phyloP scores from a whole-genome alignment of 2,113 vertebrate genomes.

The Octodon degus region DNA sequence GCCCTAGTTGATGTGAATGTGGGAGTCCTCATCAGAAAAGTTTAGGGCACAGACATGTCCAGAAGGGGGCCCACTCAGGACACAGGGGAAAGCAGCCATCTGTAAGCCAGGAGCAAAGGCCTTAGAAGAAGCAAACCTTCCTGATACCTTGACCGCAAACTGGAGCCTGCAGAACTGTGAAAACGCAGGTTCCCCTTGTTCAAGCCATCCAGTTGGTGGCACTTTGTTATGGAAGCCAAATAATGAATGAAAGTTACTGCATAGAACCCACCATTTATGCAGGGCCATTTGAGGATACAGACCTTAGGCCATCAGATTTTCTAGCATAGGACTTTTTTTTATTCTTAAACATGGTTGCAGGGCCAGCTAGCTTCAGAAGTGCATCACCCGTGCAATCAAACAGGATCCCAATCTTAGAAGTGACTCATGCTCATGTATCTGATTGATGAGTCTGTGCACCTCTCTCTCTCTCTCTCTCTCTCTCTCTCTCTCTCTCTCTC shows the following conservation, averaged over 20 bases:
- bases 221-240: neutral
- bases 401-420: neutral
- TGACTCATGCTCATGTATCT: neutral
- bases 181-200: neutral
- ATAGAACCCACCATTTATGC: neutral
- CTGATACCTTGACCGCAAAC: neutral
- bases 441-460: too few relatives aligned
- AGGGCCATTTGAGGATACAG: neutral
- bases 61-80: neutral
- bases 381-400: neutral
- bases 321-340: conserved; percentile 2
- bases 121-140: neutral
- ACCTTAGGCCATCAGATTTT: neutral
- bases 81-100: neutral
- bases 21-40: neutral
- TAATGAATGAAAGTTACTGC: neutral
- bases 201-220: neutral
- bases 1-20: neutral
- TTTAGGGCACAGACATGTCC: neutral
- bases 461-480: too few relatives aligned
- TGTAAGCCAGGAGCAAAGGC: neutral
- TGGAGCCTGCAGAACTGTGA: neutral
- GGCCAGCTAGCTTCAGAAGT: neutral
- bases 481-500: too few relatives aligned
- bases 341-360: neutral